phyloP scores from a whole-genome alignment of 2,888 invertebrate species.

The Andrena bucephala region DNA sequence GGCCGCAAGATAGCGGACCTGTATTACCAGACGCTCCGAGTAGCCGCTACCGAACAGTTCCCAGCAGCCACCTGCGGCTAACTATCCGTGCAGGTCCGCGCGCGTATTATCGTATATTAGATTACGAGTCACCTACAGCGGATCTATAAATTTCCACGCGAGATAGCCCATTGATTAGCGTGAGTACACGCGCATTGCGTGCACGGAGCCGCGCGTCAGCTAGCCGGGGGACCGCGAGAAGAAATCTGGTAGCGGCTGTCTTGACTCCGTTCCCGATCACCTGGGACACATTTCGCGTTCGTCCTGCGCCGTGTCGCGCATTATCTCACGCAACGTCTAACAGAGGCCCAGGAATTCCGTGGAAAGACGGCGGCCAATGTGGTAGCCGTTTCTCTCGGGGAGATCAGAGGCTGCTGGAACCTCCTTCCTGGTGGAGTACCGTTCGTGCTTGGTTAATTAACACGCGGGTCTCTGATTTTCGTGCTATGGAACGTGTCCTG shows the following conservation, averaged over 20 bases:
- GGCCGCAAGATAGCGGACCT: slow-evolving; percentile 49
- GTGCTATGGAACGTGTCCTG: too few species aligned
- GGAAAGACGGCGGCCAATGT: background rate
- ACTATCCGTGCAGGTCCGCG: slow-evolving; percentile 40
- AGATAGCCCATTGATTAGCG: slow-evolving; percentile 59
- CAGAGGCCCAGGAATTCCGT: background rate
- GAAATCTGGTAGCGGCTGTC: slow-evolving; percentile 29
- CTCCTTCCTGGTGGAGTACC: slow-evolving; percentile 4
- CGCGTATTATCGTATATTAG: slow-evolving; percentile 61
- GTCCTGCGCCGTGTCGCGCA: slow-evolving; percentile 23
- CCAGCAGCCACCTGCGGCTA: slow-evolving; percentile 61
- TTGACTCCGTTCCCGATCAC: slow-evolving; percentile 3
- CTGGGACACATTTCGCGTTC: slow-evolving; percentile 12
- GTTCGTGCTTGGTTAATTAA: slow-evolving; percentile 4
- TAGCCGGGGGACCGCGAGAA: slow-evolving; percentile 29
- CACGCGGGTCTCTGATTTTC: background rate
- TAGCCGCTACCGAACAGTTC: slow-evolving; percentile 50
- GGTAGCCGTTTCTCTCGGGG: background rate
- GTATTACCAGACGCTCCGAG: slow-evolving; percentile 55
- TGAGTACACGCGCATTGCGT: slow-evolving; percentile 52
- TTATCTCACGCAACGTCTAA: slow-evolving; percentile 57
- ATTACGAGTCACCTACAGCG: slow-evolving; percentile 65
- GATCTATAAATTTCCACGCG: slow-evolving; percentile 61
- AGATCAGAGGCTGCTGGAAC: background rate
- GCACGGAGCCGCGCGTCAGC: slow-evolving; percentile 16